phyloP scores from a whole-genome alignment of 2,888 invertebrate genomes.

The Cheilosia scutellata region DNA sequence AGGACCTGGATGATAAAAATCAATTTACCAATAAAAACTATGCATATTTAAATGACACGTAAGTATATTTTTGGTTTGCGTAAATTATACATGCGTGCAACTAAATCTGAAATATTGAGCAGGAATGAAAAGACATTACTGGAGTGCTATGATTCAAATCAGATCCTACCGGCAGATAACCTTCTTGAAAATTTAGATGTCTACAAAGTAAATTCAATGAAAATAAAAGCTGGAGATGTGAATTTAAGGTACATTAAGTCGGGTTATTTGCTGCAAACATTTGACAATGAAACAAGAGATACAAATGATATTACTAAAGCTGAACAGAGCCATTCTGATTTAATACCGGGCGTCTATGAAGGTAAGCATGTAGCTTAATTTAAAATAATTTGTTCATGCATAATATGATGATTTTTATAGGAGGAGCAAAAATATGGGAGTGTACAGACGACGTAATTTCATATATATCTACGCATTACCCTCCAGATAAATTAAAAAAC shows the following conservation, averaged over 20 bases:
- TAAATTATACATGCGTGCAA: not conserved
- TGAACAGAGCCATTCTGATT: slow-evolving; percentile 89
- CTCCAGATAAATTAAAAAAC: slow-evolving; percentile 82
- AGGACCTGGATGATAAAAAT: slow-evolving; percentile 48
- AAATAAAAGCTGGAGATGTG: slow-evolving; percentile 75
- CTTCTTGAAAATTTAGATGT: slow-evolving; percentile 79
- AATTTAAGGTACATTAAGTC: slow-evolving; percentile 79
- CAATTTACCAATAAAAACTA: slow-evolving; percentile 34
- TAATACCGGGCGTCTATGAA: slow-evolving; percentile 91
- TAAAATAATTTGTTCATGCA: not conserved
- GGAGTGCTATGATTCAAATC: slow-evolving; percentile 80
- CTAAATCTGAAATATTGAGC: not conserved
- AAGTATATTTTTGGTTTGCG: slow-evolving; percentile 9
- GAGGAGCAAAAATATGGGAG: slow-evolving; percentile 98
- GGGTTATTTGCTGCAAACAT: slow-evolving; percentile 79
- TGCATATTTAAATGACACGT: not conserved
- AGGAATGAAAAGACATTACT: slow-evolving; percentile 17
- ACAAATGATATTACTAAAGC: slow-evolving; percentile 83
- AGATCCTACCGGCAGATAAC: slow-evolving; percentile 76
- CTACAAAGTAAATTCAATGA: slow-evolving; percentile 80
- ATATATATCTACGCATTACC: slow-evolving; percentile 85
- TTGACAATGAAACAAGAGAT: slow-evolving; percentile 53
- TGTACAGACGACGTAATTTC: slow-evolving; percentile 92
- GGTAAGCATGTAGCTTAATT: slow-evolving; percentile 84
- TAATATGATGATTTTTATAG: slow-evolving; percentile 84